These are phyloP conservation scores for Anguilla anguilla DNA, from an alignment of 2,797 vertebrate species.

Conservation along the genomic window DNA sequence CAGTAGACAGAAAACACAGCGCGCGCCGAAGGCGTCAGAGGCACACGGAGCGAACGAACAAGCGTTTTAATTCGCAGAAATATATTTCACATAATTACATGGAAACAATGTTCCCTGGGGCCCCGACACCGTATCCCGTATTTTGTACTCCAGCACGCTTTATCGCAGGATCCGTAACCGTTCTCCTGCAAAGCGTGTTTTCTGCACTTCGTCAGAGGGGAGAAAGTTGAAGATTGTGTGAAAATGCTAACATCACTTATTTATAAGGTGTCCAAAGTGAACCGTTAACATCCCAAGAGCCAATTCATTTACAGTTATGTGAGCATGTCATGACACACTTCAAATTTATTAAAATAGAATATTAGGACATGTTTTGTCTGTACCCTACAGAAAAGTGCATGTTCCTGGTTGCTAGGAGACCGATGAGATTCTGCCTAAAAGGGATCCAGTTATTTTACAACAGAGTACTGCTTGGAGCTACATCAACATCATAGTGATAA, in stretches of 20 bases:
- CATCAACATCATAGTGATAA: not conserved
- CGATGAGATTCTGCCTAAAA: not conserved
- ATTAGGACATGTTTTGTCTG: not conserved
- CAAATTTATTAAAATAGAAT: not conserved
- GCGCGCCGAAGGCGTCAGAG: conserved; percentile 6
- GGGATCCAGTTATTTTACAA: not conserved
- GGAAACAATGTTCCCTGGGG: not conserved
- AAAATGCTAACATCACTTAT: not conserved
- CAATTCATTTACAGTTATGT: not conserved
- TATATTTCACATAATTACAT: not conserved
- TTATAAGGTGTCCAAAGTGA: not conserved
- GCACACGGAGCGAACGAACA: not conserved
- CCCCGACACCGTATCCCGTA: not conserved
- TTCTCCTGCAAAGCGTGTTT: not conserved
- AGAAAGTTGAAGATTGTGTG: not conserved
- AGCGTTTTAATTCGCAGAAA: not conserved
- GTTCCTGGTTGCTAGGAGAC: not conserved
- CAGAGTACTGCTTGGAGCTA: not conserved
- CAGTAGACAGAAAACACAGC: conserved; percentile 5
- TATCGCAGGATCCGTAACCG: no score
- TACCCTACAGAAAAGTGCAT: not conserved
- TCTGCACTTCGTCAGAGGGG: not conserved
- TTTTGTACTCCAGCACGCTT: not conserved
- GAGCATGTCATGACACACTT: no score
- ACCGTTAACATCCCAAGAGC: not conserved